phyloP scores from a whole-genome alignment of 1,140 invertebrate genomes.

The Trachymyrmex cornetzi region DNA sequence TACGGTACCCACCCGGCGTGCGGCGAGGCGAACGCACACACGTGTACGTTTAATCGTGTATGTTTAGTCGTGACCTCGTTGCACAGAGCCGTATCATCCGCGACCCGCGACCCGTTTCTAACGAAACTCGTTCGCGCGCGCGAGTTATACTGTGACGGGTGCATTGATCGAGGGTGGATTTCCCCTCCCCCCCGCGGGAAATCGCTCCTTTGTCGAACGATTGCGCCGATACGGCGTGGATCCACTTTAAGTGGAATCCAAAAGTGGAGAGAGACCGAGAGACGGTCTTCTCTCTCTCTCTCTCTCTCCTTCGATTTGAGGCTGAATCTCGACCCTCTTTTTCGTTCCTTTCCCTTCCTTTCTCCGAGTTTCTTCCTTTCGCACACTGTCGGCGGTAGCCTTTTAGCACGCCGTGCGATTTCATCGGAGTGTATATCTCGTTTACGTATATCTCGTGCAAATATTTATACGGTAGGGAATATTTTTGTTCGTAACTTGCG shows the following conservation, averaged over 20 bases:
- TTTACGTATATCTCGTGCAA: conserved; percentile 7
- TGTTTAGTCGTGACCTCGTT: conserved; percentile 73
- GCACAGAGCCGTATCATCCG: conserved; percentile 64
- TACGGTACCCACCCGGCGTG: conserved; percentile 8
- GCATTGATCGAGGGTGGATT: conserved; percentile 54
- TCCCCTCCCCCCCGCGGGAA: not conserved
- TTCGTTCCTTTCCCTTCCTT: not conserved
- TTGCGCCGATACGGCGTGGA: conserved; percentile 62
- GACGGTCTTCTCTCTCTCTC: conserved; percentile 1
- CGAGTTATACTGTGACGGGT: conserved; percentile 38
- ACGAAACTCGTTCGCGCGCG: conserved; percentile 51
- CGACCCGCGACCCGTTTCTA: conserved; percentile 68
- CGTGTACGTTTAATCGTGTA: not conserved
- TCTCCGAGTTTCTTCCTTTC: not conserved
- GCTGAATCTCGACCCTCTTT: conserved; percentile 33
- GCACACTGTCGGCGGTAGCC: not conserved
- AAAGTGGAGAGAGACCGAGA: conserved; percentile 38
- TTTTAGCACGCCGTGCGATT: conserved; percentile 23
- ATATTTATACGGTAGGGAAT: conserved; percentile 36
- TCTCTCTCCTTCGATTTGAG: not conserved
- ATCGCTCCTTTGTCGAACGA: conserved; percentile 17
- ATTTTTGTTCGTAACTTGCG: conserved; percentile 13
- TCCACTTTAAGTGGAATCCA: conserved; percentile 35
- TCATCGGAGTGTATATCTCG: conserved; percentile 2
- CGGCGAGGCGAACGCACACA: conserved; percentile 12